These are phyloP conservation scores for Callithrix jacchus DNA, from an alignment of 2,113 vertebrate species.

Conservation along the genomic window DNA sequence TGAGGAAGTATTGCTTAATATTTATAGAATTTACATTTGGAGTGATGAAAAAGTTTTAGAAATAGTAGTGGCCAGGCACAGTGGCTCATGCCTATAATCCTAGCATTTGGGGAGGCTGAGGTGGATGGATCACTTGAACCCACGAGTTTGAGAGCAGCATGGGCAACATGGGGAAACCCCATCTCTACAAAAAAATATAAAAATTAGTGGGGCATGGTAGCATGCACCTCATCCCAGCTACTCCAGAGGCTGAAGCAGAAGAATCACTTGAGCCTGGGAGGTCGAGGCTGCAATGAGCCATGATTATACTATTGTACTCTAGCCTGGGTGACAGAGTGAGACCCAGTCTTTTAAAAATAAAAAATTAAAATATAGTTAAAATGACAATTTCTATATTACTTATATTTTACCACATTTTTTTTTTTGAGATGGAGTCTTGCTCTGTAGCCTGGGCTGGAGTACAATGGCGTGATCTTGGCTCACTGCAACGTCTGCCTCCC, in stretches of 20 bases:
- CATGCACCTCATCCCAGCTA: neutral
- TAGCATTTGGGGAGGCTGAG: no score
- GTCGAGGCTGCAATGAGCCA: neutral
- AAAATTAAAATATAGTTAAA: neutral
- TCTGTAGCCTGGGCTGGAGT: no score
- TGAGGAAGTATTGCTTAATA: neutral
- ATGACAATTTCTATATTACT: neutral
- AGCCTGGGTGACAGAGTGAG: neutral
- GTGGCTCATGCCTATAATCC: no score
- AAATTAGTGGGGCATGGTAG: neutral
- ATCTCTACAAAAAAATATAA: no score
- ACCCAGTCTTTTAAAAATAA: neutral
- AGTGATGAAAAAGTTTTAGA: neutral
- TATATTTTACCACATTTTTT: neutral
- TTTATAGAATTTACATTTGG: constrained; percentile 27
- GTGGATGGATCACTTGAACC: no score
- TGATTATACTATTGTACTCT: neutral
- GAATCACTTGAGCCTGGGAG: neutral
- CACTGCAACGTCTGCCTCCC: no score
- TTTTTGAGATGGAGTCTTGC: no score
- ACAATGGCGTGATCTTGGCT: no score
- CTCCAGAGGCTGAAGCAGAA: neutral
- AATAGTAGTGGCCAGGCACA: no score
- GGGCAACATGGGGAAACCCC: no score
- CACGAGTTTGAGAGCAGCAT: no score